phyloP scores from a whole-genome alignment of 2,888 invertebrate genomes.

The Drosophila quasianomalipes region DNA sequence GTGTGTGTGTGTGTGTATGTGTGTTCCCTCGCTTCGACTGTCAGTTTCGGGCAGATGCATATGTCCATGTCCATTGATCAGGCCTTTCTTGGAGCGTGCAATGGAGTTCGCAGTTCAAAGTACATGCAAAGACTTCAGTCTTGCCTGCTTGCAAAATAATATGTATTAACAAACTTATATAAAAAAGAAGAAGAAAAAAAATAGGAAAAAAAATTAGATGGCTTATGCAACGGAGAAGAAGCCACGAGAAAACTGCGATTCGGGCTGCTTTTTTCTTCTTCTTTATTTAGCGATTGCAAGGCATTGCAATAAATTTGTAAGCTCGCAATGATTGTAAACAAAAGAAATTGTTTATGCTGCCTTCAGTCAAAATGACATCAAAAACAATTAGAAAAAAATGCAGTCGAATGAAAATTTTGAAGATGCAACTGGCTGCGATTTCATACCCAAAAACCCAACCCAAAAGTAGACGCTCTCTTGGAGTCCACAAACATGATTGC shows the following conservation, averaged over 20 bases:
- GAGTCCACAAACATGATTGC: constrained; percentile 13
- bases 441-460: constrained; percentile 33
- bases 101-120: constrained; percentile 80
- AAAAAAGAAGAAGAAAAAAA: constrained; percentile 66
- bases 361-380: constrained; percentile 38
- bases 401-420: constrained; percentile 17
- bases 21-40: constrained; percentile 35
- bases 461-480: constrained; percentile 21
- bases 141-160: constrained; percentile 78
- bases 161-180: constrained; percentile 84
- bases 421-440: constrained; percentile 33
- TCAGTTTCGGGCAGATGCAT: constrained; percentile 72
- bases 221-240: constrained; percentile 80
- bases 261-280: background rate
- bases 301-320: constrained; percentile 78
- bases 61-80: constrained; percentile 77
- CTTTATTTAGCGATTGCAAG: constrained; percentile 6
- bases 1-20: constrained; percentile 7
- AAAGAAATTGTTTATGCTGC: constrained; percentile 39
- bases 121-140: constrained; percentile 52
- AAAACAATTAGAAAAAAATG: constrained; percentile 65
- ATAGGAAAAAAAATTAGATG: constrained; percentile 62
- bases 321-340: constrained; percentile 38
- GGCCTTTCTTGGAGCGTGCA: constrained; percentile 54
- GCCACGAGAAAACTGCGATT: constrained; percentile 59